Conservation (phyloP, 2,888 invertebrate genomes). For the Lithosia quadra region DNA sequence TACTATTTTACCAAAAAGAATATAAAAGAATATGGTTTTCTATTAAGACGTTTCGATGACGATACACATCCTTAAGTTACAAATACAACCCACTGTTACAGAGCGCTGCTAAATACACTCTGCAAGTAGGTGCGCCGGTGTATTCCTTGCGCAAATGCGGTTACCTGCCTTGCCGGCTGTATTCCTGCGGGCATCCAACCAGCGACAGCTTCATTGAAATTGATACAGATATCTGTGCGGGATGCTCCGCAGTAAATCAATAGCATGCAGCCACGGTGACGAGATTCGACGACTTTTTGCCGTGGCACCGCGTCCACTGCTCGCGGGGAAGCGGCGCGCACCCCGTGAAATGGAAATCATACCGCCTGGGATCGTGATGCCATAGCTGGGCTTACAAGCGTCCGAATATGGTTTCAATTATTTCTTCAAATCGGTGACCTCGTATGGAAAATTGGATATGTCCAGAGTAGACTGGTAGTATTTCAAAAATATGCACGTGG, state of each 20-base stretch:
- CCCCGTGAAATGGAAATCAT: constrained; percentile 49
- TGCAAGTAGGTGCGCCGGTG: neutral
- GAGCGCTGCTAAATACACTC: neutral
- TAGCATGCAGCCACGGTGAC: constrained; percentile 27
- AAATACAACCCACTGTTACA: too few relatives aligned
- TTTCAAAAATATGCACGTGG: too few relatives aligned
- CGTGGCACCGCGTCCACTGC: constrained; percentile 26
- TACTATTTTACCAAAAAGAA: neutral
- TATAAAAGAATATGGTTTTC: neutral
- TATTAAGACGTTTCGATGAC: neutral
- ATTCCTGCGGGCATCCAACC: constrained; percentile 29
- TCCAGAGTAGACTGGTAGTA: neutral
- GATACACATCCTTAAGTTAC: too few relatives aligned
- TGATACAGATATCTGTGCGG: constrained; percentile 44
- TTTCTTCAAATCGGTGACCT: neutral
- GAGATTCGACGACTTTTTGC: constrained; percentile 21
- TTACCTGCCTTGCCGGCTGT: constrained; percentile 17
- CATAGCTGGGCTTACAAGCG: constrained; percentile 19
- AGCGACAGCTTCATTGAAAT: constrained; percentile 30
- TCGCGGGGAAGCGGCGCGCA: constrained; percentile 30
- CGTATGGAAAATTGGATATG: neutral
- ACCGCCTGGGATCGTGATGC: constrained; percentile 32
- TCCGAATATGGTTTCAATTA: neutral
- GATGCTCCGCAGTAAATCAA: constrained; percentile 19
- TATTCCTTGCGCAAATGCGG: constrained; percentile 3